phyloP scores from a whole-genome alignment of 2,888 invertebrate species.

The Salpingus planirostris region DNA sequence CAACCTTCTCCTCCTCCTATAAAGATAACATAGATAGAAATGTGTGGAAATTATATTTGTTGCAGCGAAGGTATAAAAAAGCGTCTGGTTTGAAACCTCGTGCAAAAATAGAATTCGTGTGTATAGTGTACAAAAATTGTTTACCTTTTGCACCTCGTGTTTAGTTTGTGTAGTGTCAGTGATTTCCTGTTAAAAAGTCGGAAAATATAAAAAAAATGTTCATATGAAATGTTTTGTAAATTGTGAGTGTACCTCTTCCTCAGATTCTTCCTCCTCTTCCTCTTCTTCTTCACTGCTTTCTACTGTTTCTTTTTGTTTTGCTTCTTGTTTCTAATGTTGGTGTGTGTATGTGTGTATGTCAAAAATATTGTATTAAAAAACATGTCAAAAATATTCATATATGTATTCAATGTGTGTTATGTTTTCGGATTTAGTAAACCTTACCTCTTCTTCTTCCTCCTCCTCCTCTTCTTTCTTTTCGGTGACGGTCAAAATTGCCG shows the following conservation, averaged over 20 bases:
- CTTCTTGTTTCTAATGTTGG: slow-evolving; percentile 36
- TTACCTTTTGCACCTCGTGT: slow-evolving; percentile 42
- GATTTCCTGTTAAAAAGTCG: slow-evolving; percentile 8
- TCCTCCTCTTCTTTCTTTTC: slow-evolving; percentile 42
- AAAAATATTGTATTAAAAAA: no score
- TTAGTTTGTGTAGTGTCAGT: slow-evolving; percentile 9
- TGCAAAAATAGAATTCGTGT: no score
- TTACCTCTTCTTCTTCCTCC: slow-evolving; percentile 43
- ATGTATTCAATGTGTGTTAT: no score
- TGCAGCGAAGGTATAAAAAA: not conserved
- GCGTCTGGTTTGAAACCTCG: not conserved
- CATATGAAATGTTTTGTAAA: slow-evolving; percentile 9
- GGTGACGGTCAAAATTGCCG: slow-evolving; percentile 74
- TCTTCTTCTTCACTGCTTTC: slow-evolving; percentile 23
- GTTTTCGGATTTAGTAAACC: no score
- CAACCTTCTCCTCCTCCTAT: slow-evolving; percentile 31
- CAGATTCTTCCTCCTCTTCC: slow-evolving; percentile 26
- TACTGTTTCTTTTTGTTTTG: slow-evolving; percentile 38
- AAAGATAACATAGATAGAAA: slow-evolving; percentile 6
- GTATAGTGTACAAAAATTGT: slow-evolving; percentile 11
- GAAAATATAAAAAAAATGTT: slow-evolving; percentile 3
- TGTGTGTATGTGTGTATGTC: no score
- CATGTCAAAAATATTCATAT: no score
- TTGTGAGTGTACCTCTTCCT: slow-evolving; percentile 36
- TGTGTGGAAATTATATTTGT: not conserved